A percentile compares a stretch with the other conserved stretches of the same genome.
These are phyloP conservation scores for Dendroctonus ponderosae DNA, from an alignment of 1,140 invertebrate species.

Conservation along the genomic window DNA sequence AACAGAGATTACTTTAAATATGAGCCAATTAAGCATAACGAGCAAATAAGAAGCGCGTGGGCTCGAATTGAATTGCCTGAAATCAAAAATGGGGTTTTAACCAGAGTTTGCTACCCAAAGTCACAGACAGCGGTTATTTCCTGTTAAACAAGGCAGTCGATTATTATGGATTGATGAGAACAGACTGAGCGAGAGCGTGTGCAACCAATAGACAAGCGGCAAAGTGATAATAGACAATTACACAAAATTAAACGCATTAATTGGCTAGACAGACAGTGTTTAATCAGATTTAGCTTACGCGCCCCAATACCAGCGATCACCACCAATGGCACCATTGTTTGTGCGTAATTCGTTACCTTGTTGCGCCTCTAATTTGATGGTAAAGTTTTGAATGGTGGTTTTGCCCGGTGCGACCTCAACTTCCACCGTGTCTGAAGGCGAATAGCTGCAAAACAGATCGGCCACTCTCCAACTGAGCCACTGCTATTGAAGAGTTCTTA, in stretches of 20 bases:
- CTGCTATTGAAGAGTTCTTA: constrained; percentile 50
- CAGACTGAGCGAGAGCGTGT: no score
- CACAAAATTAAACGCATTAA: no score
- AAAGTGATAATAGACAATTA: no score
- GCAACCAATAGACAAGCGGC: no score
- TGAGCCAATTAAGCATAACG: no score
- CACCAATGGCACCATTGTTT: constrained; percentile 1
- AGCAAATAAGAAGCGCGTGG: neutral
- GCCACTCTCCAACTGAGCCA: neutral
- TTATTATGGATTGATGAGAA: no score
- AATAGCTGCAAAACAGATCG: constrained; percentile 47
- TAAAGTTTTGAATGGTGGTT: constrained; percentile 54
- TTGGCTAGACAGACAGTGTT: no score
- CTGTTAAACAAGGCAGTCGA: no score
- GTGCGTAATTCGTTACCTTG: constrained; percentile 42
- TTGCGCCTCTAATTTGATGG: constrained; percentile 45
- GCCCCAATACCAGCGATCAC: constrained; percentile 35
- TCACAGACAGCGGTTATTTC: no score
- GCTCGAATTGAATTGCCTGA: constrained; percentile 1
- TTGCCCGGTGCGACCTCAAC: constrained; percentile 51
- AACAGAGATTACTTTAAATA: no score
- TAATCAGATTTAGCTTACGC: constrained; percentile 6
- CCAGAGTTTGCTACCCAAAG: no score
- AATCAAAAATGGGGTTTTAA: neutral
- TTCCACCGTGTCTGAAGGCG: constrained; percentile 47